These are phyloP conservation scores for Nymphalis urticae DNA, from an alignment of 2,888 invertebrate species.

Conservation along the genomic window DNA sequence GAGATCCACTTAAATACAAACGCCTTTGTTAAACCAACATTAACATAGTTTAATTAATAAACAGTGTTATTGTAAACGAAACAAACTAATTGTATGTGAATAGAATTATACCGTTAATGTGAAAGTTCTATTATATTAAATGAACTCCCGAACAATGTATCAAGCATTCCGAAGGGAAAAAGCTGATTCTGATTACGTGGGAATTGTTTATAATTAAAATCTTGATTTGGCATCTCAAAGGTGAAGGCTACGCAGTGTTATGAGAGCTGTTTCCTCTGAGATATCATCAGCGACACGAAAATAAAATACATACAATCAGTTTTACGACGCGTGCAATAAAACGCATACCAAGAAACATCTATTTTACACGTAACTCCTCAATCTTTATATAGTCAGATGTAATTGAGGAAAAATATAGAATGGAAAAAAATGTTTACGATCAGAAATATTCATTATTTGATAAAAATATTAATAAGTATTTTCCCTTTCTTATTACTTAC, in stretches of 20 bases:
- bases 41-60: neutral
- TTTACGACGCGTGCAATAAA: conserved; percentile 18
- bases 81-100: conserved; percentile 11
- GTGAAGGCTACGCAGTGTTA: conserved; percentile 26
- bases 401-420: too few species aligned
- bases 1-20: neutral
- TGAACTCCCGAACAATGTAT: conserved; percentile 15
- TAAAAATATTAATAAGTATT: too few species aligned
- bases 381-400: too few species aligned
- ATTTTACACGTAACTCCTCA: too few species aligned
- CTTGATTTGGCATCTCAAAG: conserved; percentile 18
- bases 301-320: conserved; percentile 9
- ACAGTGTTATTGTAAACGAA: neutral
- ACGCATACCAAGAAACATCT: conserved; percentile 10
- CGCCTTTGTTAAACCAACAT: neutral
- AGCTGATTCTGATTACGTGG: conserved; percentile 3
- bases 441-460: too few species aligned
- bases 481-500: too few species aligned
- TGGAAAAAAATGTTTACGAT: too few species aligned
- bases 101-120: conserved; percentile 1
- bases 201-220: conserved; percentile 21
- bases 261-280: conserved; percentile 15
- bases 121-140: conserved; percentile 11
- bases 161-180: conserved; percentile 18
- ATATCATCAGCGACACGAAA: conserved; percentile 23